Base-by-base conservation (phyloP, 2,888 invertebrate species). In the Terebella lapidaria region DNA sequence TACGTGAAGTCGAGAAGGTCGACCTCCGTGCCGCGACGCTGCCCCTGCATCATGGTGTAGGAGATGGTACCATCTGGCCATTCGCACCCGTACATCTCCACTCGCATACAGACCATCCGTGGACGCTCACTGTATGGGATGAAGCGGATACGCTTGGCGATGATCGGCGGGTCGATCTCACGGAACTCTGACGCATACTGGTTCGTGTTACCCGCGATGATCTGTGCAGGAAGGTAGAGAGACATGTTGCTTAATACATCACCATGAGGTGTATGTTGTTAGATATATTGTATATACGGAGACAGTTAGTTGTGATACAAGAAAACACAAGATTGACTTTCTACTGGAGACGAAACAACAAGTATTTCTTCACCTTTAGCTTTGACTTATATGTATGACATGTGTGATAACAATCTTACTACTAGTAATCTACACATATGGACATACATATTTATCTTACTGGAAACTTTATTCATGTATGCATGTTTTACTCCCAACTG, bases 21-120 rank as follows among this genome's bases (percentile, higher is more conserved):
- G 81, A 91, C 86, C 54, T 87, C 88, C 69, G 87, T 86, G 67
- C 89, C 89, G 28, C 89, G 85, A 73, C 88, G 87, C 82, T 91
- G 89, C 20, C 93, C 93, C 78, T 91, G 90, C 20, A 91, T 90
- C 88, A 92, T 91, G 54, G 89, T 87, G 82, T 94, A 94, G 63
- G 90, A 87, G 28, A 91, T 85, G 58, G 93, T 85, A 25, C 91
- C 91, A 74, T 89, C 93, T 89, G 86, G 87, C 88, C 91, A 92
- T 49, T 84, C 84, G 78, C 93, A 94, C 25, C 94, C 94, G 79
- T 91, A 92, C 28, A 94, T 80, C 78, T 94, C 94, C 30, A 93
- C 90, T 63, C 94, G 83, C 90, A 94, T 89, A 83, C 94, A 94
- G 56, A 93, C 91, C 0, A 92, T 93, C 22, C 92, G 85, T 3